These are phyloP conservation scores for Zhuqinia jingwanae DNA, from an alignment of 2,888 invertebrate species.

Conservation along the genomic window DNA sequence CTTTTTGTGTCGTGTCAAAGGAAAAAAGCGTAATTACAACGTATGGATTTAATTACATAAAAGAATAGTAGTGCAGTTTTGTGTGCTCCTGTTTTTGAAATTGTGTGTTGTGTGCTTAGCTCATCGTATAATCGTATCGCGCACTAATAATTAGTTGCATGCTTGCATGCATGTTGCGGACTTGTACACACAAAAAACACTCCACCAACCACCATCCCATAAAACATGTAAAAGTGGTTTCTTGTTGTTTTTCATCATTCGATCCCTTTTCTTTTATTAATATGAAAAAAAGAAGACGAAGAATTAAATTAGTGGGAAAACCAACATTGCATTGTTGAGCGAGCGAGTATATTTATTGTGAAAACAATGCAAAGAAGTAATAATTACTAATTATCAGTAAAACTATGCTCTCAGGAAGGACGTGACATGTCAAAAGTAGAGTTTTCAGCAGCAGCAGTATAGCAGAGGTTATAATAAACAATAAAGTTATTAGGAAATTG, in stretches of 20 bases:
- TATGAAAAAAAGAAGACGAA: too few relatives aligned
- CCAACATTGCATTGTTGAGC: conserved; percentile 1
- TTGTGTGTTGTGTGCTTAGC: too few relatives aligned
- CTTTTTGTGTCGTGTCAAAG: conserved; percentile 27
- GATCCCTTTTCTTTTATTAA: conserved; percentile 1
- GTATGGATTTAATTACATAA: conserved; percentile 65
- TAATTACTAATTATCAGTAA: neutral
- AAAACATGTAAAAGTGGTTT: conserved; percentile 34
- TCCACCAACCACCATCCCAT: too few relatives aligned
- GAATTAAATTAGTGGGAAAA: conserved; percentile 47
- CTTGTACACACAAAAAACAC: too few relatives aligned
- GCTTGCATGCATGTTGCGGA: too few relatives aligned
- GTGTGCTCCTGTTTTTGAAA: neutral
- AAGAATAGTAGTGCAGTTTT: neutral
- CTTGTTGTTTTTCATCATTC: neutral
- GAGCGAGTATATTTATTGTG: neutral
- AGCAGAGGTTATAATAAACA: conserved; percentile 26
- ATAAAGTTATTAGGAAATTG: conserved; percentile 30
- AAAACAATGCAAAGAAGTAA: conserved; percentile 25
- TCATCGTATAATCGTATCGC: neutral
- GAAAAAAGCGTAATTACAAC: conserved; percentile 57
- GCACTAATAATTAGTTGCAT: conserved; percentile 40
- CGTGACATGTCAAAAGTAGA: conserved; percentile 41
- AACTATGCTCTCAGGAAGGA: conserved; percentile 16
- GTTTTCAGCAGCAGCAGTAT: neutral